These are phyloP conservation scores for Rallus limicola DNA, from an alignment of 2,113 vertebrate genomes.

Conservation along the genomic window DNA sequence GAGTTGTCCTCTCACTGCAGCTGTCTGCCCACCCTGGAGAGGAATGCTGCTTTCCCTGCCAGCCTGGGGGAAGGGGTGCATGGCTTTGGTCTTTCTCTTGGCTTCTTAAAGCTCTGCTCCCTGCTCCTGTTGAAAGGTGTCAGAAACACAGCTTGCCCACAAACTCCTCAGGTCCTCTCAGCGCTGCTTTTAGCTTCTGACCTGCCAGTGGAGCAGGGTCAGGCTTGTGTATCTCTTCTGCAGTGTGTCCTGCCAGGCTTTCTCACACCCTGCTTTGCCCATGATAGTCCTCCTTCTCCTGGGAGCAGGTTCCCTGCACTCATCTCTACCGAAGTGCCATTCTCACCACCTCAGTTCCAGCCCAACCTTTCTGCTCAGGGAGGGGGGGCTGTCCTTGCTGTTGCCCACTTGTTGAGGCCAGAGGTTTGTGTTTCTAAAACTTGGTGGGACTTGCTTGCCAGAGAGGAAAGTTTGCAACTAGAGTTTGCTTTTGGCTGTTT, in stretches of 20 bases:
- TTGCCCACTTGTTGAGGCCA: neutral
- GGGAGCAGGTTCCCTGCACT: neutral
- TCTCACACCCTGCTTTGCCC: neutral
- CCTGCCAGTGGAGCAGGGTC: neutral
- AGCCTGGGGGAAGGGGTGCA: neutral
- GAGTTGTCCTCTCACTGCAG: neutral
- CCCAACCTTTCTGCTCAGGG: neutral
- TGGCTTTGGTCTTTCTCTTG: neutral
- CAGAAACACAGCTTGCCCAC: neutral
- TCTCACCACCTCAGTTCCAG: neutral
- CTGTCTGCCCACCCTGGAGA: slow-evolving; percentile 44
- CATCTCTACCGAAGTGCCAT: too few relatives aligned
- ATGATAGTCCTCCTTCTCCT: neutral
- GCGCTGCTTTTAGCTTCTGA: neutral
- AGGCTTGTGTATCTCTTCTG: neutral
- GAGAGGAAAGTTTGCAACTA: too few relatives aligned
- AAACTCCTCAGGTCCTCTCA: neutral
- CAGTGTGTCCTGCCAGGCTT: neutral
- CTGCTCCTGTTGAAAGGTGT: neutral
- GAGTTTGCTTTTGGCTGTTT: neutral
- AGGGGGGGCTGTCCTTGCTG: neutral
- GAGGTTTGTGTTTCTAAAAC: neutral
- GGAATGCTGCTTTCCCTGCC: neutral
- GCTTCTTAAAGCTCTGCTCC: neutral
- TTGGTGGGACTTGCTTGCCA: neutral